Percentiles rank a stretch among this genome's conserved stretches.
Evolutionary conservation across 2,113 vertebrate genomes (phyloP).

Genomic region (Plectropomus leopardus): DNA sequence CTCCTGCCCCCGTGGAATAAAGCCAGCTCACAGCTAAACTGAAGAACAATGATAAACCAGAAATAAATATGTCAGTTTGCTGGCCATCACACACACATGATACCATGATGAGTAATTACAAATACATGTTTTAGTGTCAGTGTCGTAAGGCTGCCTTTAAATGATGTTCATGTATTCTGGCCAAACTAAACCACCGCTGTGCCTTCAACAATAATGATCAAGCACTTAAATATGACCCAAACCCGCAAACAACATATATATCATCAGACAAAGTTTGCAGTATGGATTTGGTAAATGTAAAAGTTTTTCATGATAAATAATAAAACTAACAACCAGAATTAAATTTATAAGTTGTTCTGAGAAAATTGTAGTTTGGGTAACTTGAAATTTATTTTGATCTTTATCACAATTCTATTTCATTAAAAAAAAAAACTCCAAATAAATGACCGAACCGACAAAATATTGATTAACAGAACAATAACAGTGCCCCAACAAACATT

Average conservation of each 20-base stretch:
- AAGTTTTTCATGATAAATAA: not conserved
- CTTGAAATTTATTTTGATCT: not conserved
- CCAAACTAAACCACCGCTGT: not conserved
- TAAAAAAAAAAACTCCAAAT: not conserved
- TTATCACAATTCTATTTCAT: too few relatives aligned
- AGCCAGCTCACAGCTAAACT: not conserved
- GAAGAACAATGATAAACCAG: not conserved
- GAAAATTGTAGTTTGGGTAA: not conserved
- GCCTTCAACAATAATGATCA: not conserved
- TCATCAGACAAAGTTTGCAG: not conserved
- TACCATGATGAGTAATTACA: not conserved
- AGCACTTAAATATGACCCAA: constrained; percentile 11
- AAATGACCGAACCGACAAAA: not conserved
- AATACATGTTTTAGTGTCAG: not conserved
- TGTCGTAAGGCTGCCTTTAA: not conserved
- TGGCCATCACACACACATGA: not conserved
- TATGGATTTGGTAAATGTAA: not conserved
- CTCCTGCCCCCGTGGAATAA: not conserved
- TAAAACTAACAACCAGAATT: not conserved
- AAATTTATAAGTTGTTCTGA: not conserved
- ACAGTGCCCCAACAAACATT: not conserved
- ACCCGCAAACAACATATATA: not conserved
- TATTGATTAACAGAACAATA: not conserved
- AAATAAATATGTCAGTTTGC: not conserved
- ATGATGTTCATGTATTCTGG: not conserved